Percentiles rank a stretch among this genome's conserved stretches.
Conservation (phyloP, 2,888 invertebrate genomes). For the Sesamia inferens region DNA sequence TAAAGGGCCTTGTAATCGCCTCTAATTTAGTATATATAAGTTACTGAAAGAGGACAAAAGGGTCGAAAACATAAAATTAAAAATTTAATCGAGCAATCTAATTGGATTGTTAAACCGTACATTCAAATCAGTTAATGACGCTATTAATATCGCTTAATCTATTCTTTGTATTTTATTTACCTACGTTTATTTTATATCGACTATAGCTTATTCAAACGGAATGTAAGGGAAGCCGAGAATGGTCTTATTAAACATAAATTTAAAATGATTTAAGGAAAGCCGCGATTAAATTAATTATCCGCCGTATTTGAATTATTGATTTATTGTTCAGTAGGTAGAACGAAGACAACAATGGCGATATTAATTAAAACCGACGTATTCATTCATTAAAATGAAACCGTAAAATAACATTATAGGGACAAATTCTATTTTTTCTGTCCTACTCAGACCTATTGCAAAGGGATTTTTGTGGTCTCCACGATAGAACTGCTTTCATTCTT, state of each 20-base stretch:
- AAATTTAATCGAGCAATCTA: constrained; percentile 14
- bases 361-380: background rate
- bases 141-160: constrained; percentile 6
- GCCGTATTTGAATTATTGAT: background rate
- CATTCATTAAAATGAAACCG: constrained; percentile 2
- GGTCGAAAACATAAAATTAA: constrained; percentile 11
- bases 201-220: background rate
- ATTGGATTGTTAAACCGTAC: constrained; percentile 8
- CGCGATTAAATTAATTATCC: background rate
- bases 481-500: constrained; percentile 53
- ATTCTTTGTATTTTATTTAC: background rate
- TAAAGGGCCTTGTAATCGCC: background rate
- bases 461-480: constrained; percentile 32
- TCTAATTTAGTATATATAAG: background rate
- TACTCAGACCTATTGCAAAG: constrained; percentile 10
- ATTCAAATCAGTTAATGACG: constrained; percentile 1
- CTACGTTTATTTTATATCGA: background rate
- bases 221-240: background rate
- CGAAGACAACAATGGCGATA: background rate
- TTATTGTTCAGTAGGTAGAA: background rate
- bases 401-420: constrained; percentile 7
- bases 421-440: constrained; percentile 29
- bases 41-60: background rate
- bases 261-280: background rate
- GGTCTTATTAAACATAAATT: background rate